Conservation (phyloP, 2,888 invertebrate species). For the Automeris io region DNA sequence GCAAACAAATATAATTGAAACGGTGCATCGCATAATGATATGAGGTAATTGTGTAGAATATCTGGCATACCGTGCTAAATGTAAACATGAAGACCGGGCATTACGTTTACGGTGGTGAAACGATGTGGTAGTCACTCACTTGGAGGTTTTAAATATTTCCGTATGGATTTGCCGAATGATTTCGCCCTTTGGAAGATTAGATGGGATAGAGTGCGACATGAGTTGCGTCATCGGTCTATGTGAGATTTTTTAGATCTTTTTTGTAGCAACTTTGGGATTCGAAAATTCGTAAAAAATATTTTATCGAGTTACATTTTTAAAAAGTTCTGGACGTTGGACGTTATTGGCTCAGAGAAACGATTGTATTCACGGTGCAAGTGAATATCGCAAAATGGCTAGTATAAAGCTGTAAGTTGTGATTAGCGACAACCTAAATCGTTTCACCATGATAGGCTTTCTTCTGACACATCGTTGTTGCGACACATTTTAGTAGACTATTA, state of each 20-base stretch:
- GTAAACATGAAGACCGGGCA: conserved; percentile 24
- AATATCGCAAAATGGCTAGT: too few relatives aligned
- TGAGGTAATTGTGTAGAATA: conserved; percentile 42
- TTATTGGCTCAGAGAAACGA: too few relatives aligned
- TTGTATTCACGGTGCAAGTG: too few relatives aligned
- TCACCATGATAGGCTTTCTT: too few relatives aligned
- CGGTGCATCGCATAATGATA: conserved; percentile 26
- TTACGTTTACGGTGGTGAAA: background rate
- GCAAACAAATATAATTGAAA: conserved; percentile 4
- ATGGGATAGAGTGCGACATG: conserved; percentile 55
- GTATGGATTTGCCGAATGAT: conserved; percentile 26
- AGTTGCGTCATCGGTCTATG: conserved; percentile 40
- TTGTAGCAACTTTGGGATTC: background rate
- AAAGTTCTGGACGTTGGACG: too few relatives aligned
- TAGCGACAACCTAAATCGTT: too few relatives aligned
- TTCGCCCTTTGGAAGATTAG: conserved; percentile 51
- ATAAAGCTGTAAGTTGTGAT: too few relatives aligned
- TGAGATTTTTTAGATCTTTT: conserved; percentile 26
- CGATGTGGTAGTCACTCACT: conserved; percentile 1
- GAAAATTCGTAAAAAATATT: too few relatives aligned
- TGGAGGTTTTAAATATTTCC: background rate
- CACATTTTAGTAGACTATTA: too few relatives aligned
- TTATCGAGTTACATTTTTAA: too few relatives aligned
- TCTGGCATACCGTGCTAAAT: conserved; percentile 21
- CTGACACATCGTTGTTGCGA: too few relatives aligned